phyloP scores from a whole-genome alignment of 53 echinoderm and acorn worm genomes.

The Arbacia lixula region DNA sequence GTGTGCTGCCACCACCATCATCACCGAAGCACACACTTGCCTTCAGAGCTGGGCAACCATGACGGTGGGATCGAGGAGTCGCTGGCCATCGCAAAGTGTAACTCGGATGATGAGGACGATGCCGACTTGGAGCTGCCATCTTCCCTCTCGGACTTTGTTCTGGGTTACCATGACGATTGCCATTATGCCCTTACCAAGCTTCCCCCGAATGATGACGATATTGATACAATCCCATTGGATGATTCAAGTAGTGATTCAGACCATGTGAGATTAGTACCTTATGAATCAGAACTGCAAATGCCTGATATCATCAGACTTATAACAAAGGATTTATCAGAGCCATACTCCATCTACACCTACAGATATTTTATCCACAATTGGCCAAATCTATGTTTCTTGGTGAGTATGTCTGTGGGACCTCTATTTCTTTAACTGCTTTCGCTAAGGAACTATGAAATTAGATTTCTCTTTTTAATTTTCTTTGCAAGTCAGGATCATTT shows the following conservation, averaged over 20 bases:
- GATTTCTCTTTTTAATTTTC: too few species aligned
- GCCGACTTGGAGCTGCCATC: constrained; percentile 76
- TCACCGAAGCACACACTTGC: not conserved
- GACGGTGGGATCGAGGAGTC: constrained; percentile 45
- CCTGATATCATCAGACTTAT: constrained; percentile 96
- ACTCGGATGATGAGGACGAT: constrained; percentile 58
- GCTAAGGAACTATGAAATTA: too few species aligned
- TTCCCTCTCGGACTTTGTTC: constrained; percentile 88
- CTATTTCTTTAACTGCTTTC: too few species aligned
- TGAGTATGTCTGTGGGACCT: too few species aligned
- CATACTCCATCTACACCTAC: constrained; percentile 99
- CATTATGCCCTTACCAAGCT: constrained; percentile 73
- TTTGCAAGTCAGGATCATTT: too few species aligned
- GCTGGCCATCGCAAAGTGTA: constrained; percentile 29
- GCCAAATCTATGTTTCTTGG: constrained; percentile 97
- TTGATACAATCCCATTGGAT: constrained; percentile 71
- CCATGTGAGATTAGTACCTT: constrained; percentile 77
- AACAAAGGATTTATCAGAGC: constrained; percentile 98
- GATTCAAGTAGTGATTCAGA: constrained; percentile 38
- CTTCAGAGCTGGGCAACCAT: constrained; percentile 12
- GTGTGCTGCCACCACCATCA: not conserved
- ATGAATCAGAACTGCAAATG: constrained; percentile 98
- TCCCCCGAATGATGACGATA: constrained; percentile 84
- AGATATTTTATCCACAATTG: constrained; percentile 99
- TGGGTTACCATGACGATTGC: constrained; percentile 72